Percentiles rank a stretch among this genome's conserved stretches.
Conservation (phyloP, 2,113 vertebrate species). For the Martes martes region DNA sequence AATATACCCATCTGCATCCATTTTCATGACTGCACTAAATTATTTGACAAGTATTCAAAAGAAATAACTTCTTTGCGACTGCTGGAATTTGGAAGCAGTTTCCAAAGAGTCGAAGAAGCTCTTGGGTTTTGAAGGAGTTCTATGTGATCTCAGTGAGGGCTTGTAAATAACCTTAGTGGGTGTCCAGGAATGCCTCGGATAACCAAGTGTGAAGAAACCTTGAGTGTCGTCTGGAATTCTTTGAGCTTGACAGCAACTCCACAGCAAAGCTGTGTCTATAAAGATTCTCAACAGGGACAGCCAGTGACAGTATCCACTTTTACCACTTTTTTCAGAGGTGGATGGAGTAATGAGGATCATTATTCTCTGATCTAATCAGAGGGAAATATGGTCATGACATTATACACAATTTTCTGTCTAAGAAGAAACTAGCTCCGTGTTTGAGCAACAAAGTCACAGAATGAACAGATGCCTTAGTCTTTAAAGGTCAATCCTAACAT, state of each 20-base stretch:
- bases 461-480: background rate
- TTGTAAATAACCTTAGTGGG: slow-evolving; percentile 37
- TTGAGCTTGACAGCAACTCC: background rate
- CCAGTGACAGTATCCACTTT: background rate
- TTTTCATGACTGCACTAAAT: background rate
- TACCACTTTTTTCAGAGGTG: slow-evolving; percentile 25
- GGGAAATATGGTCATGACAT: background rate
- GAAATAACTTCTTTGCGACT: no score
- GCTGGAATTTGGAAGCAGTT: no score
- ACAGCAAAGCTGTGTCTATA: no score
- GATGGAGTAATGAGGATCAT: background rate
- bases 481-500: background rate
- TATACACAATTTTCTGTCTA: background rate
- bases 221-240: background rate
- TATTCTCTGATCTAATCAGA: background rate
- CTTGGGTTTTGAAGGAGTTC: no score
- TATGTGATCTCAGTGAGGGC: no score
- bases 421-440: background rate
- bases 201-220: slow-evolving; percentile 52
- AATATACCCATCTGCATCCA: fast-evolving
- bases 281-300: slow-evolving; percentile 18
- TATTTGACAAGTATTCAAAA: background rate
- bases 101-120: no score
- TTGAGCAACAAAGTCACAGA: background rate
- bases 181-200: slow-evolving; percentile 30